Base-by-base conservation (phyloP, 2,113 vertebrate genomes). In the Epinephelus moara region DNA sequence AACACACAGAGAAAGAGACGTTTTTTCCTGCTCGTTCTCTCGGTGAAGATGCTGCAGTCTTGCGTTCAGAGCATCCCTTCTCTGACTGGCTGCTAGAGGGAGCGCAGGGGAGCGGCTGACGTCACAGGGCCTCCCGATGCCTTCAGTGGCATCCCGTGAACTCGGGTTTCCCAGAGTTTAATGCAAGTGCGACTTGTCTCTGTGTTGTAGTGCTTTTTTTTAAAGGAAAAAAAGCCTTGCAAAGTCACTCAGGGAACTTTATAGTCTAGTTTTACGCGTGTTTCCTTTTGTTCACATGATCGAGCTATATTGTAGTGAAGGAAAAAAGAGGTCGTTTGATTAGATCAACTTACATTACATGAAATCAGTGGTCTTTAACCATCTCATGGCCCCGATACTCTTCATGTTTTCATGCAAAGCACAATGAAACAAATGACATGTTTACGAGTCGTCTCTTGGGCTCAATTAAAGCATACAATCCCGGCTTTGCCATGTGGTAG, bases 21-120 rank as follows among this genome's bases (percentile, higher is more conserved):
- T 21, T 50, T 73, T 86, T 85, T 78, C 61, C 87, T 84, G 92
- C 88, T 93, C 88, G 90, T 75, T 73, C 82, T 91, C 84, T 92
- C 89, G 91, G 74, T 88, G 91, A 95, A 95, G 95, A 96, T 96
- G 95, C 95, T 96, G 95, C 94, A 94, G 94, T 94, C 93, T 83
- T 89, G 88, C 93, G 91, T 92, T 95, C 93, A 96, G 90, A 95
- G 95, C 95, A 96, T 96, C 95, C 91, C 92, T 95, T 70, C 91
- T 91, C 94, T 92, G 91, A 93, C 93, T 94, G 94, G 91, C 86
- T 92, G 94, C 82, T 30, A 81, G 89, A 88, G 84, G 88, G 92
- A 85, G 93, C 91, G 88, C 93, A 89, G 94, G 90, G 94, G 85
- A 86, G 89, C 88, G 87, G 82, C 85, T 95, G 94, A 96, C 95